Percentiles rank a stretch among this genome's conserved stretches.
These are phyloP conservation scores for Paracanthobrama guichenoti DNA, from an alignment of 2,113 vertebrate genomes.

Conservation along the genomic window DNA sequence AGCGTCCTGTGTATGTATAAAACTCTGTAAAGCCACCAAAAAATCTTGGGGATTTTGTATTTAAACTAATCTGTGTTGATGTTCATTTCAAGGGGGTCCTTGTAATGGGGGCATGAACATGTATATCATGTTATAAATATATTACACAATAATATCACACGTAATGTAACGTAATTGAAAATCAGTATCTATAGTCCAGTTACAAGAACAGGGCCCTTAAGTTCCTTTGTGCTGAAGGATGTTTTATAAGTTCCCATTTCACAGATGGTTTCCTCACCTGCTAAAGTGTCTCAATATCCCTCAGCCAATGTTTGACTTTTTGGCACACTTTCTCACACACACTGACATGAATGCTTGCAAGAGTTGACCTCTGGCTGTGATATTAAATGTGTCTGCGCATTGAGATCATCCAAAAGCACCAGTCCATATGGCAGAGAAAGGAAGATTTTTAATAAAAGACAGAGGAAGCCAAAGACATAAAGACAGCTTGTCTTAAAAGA, in stretches of 20 bases:
- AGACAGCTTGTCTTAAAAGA: background rate
- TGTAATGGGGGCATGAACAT: no score
- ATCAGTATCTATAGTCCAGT: background rate
- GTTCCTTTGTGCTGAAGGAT: background rate
- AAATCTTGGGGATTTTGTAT: no score
- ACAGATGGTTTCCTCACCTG: constrained; percentile 38
- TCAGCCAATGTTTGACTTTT: constrained; percentile 47
- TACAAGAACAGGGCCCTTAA: background rate
- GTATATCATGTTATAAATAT: no score
- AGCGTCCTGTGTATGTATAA: no score
- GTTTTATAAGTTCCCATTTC: background rate
- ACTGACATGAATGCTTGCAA: constrained; percentile 42
- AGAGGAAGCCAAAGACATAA: background rate
- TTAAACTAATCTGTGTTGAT: no score
- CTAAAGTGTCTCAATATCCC: constrained; percentile 22
- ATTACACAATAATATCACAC: no score
- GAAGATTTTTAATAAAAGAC: background rate
- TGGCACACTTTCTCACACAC: constrained; percentile 49
- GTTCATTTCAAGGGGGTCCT: no score
- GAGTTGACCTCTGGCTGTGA: constrained; percentile 70
- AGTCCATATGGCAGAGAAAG: constrained; percentile 69
- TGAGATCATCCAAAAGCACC: constrained; percentile 60
- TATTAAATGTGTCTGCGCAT: constrained; percentile 72
- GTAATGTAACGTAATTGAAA: background rate
- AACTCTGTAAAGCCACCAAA: no score